phyloP scores from a whole-genome alignment of 2,113 vertebrate species.

The Pycnonotus jocosus region DNA sequence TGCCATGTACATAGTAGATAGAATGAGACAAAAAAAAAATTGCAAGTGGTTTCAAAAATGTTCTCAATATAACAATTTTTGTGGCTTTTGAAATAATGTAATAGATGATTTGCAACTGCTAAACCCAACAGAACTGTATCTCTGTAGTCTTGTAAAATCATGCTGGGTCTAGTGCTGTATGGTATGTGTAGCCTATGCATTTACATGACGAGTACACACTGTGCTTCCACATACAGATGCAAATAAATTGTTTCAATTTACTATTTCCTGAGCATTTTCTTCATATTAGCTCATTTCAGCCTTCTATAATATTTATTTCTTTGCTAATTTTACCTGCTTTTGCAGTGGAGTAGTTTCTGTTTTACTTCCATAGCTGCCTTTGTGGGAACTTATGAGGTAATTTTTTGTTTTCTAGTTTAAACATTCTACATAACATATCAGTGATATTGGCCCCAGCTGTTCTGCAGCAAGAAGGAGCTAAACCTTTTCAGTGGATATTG shows the following conservation, averaged over 20 bases:
- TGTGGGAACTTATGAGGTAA: background rate
- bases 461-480: background rate
- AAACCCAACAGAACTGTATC: background rate
- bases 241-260: background rate
- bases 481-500: background rate
- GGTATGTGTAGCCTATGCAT: background rate
- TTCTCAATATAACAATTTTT: background rate
- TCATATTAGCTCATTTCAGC: background rate
- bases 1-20: background rate
- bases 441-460: background rate
- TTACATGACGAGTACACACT: accelerated
- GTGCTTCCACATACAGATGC: background rate
- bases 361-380: background rate
- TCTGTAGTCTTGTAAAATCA: background rate
- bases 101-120: background rate
- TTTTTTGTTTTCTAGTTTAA: background rate
- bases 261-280: background rate
- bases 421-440: background rate
- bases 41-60: background rate
- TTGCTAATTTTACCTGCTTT: background rate
- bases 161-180: background rate
- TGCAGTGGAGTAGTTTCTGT: background rate
- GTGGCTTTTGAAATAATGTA: background rate
- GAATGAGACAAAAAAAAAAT: background rate
- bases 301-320: background rate